phyloP scores from a whole-genome alignment of 23 tunicate species.

The Phallusia fumigata region DNA sequence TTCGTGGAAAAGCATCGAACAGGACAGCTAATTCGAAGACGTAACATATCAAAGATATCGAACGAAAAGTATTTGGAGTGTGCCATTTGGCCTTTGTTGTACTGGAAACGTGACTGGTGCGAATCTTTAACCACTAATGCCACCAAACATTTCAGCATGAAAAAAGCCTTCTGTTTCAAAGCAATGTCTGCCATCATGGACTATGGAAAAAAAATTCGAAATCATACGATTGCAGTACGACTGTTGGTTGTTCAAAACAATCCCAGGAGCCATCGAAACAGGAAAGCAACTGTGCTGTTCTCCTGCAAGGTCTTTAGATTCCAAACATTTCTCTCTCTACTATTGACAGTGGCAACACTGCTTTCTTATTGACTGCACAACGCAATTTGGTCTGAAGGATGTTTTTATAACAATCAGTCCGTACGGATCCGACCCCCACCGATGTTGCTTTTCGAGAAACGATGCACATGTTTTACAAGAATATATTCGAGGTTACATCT shows the following conservation, averaged over 20 bases:
- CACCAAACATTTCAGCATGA: neutral
- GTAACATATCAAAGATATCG: no score
- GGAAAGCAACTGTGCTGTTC: neutral
- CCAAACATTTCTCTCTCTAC: neutral
- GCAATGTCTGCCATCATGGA: neutral
- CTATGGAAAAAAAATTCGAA: neutral
- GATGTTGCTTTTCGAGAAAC: neutral
- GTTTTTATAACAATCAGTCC: neutral
- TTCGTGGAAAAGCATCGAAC: no score
- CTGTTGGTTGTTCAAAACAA: constrained; percentile 8
- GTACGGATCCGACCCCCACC: neutral
- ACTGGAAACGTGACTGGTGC: neutral
- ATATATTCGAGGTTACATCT: neutral
- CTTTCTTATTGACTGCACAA: neutral
- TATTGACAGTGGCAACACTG: constrained; percentile 16
- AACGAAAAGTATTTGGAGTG: no score
- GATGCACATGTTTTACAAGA: neutral
- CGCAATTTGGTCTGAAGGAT: neutral
- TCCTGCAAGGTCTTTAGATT: constrained; percentile 7
- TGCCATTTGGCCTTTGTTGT: neutral
- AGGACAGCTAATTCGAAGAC: no score
- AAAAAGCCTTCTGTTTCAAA: neutral
- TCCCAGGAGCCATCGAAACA: neutral
- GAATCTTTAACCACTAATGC: neutral
- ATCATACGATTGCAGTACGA: constrained; percentile 10